A percentile compares a stretch with the other conserved stretches of the same genome.
Conservation (phyloP, 2,113 vertebrate species). For the Numida meleagris region DNA sequence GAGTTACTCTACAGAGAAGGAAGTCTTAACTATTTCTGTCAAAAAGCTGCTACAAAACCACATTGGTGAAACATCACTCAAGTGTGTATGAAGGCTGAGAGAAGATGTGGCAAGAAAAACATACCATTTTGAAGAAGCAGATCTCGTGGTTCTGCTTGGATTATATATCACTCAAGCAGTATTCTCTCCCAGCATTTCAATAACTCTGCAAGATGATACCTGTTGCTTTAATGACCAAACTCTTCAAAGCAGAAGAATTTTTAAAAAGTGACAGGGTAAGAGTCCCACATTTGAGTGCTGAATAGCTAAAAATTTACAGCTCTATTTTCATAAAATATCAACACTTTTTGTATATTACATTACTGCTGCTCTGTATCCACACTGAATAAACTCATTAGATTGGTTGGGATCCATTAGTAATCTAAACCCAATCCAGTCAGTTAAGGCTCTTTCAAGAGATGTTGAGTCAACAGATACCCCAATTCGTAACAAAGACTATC, state of each 20-base stretch:
- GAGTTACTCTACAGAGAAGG: neutral
- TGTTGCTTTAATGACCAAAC: neutral
- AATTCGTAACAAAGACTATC: neutral
- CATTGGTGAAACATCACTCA: neutral
- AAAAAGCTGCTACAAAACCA: neutral
- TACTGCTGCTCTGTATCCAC: neutral
- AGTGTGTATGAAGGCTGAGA: neutral
- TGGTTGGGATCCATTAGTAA: neutral
- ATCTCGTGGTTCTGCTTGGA: neutral
- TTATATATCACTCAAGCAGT: neutral
- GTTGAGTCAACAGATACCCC: neutral
- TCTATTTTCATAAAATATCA: neutral
- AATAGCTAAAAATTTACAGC: neutral
- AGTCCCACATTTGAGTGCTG: neutral
- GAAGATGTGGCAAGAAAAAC: accelerated
- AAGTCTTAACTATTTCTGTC: neutral
- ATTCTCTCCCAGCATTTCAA: neutral
- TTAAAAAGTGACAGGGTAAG: neutral
- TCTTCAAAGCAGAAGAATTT: neutral
- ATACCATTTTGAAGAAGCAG: neutral
- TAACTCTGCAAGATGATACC: neutral
- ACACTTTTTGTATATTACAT: neutral
- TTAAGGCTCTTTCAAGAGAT: neutral
- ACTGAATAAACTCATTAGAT: neutral
- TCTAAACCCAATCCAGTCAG: neutral